phyloP scores from a whole-genome alignment of 2,888 invertebrate genomes.

The Drosophila rubida region DNA sequence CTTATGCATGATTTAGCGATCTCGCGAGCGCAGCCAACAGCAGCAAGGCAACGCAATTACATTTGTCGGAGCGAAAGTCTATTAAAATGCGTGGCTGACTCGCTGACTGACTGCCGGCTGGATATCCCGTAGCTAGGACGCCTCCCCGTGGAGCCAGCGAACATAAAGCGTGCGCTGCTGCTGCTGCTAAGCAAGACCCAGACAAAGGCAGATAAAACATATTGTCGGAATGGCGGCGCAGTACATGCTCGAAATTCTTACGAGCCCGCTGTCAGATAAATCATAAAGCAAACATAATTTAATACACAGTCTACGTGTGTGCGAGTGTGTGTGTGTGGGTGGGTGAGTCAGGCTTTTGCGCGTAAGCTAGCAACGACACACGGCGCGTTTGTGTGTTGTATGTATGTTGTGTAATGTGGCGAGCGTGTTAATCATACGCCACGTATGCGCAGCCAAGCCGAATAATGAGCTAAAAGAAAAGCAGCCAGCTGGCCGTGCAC shows the following conservation, averaged over 20 bases:
- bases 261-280: slow-evolving; percentile 60
- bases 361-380: slow-evolving; percentile 24
- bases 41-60: slow-evolving; percentile 53
- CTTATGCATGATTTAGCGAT: slow-evolving; percentile 51
- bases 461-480: slow-evolving; percentile 45
- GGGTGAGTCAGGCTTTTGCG: slow-evolving; percentile 10
- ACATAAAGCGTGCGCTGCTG: not conserved
- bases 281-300: slow-evolving; percentile 71
- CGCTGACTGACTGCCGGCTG: slow-evolving; percentile 15
- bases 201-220: slow-evolving; percentile 59
- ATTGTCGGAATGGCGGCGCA: slow-evolving; percentile 45
- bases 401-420: slow-evolving; percentile 58
- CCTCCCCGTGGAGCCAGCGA: slow-evolving; percentile 32
- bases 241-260: slow-evolving; percentile 27
- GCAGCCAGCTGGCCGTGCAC: not conserved
- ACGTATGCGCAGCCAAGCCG: slow-evolving; percentile 46
- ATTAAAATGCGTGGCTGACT: slow-evolving; percentile 46
- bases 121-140: slow-evolving; percentile 39
- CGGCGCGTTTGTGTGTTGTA: slow-evolving; percentile 48
- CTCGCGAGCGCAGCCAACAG: slow-evolving; percentile 22
- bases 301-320: slow-evolving; percentile 32
- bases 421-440: slow-evolving; percentile 68
- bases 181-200: too few species aligned
- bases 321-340: not conserved
- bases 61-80: slow-evolving; percentile 46